Evolutionary conservation across 2,797 vertebrate species (phyloP).

Genomic region (Pristis pectinata): DNA sequence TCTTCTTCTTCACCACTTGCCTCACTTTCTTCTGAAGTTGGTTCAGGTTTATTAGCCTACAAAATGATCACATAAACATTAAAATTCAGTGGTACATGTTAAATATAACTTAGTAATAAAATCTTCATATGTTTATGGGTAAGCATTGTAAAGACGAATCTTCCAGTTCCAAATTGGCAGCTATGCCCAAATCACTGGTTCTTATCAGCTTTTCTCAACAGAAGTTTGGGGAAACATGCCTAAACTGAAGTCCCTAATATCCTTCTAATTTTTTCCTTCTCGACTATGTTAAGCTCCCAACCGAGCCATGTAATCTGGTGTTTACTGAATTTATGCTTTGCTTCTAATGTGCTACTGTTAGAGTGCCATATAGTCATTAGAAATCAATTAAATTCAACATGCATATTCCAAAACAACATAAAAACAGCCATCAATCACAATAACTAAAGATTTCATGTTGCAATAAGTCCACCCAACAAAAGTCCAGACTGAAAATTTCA

Average conservation of each 20-base stretch:
- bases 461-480: background rate
- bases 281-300: too few relatives aligned
- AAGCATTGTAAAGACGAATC: background rate
- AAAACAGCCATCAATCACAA: background rate
- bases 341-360: background rate
- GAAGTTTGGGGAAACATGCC: too few relatives aligned
- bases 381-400: background rate
- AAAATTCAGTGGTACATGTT: background rate
- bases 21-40: slow-evolving; percentile 41
- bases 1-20: slow-evolving; percentile 46
- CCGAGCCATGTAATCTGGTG: too few relatives aligned
- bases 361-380: background rate
- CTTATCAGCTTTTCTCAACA: too few relatives aligned
- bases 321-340: background rate
- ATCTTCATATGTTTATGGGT: background rate
- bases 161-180: too few relatives aligned
- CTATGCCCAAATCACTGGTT: too few relatives aligned
- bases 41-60: background rate
- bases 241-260: too few relatives aligned
- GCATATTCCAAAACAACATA: background rate
- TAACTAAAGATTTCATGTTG: background rate
- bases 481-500: background rate
- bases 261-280: too few relatives aligned
- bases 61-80: background rate
- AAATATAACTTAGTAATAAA: background rate